Percentiles rank a stretch among this genome's conserved stretches.
These are phyloP conservation scores for Stictocephala bisonia DNA, from an alignment of 2,888 invertebrate species.

Conservation along the genomic window DNA sequence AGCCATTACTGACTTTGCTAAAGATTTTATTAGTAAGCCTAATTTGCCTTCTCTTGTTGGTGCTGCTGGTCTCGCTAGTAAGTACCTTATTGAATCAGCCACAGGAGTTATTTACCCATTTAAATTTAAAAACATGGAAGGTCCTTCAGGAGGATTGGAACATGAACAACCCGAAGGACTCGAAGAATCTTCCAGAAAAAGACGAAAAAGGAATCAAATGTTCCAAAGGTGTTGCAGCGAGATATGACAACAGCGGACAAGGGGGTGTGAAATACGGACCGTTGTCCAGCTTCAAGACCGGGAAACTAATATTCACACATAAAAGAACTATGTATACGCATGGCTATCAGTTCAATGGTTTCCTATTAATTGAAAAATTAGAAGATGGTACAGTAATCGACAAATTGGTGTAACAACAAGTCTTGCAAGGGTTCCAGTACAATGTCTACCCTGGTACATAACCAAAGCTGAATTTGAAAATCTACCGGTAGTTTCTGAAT, in stretches of 20 bases:
- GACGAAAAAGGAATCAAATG: background rate
- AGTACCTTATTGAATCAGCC: background rate
- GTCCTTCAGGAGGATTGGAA: too few relatives aligned
- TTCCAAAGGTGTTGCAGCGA: background rate
- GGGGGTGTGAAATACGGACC: background rate
- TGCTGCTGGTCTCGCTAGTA: background rate
- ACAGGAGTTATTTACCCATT: slow-evolving; percentile 24
- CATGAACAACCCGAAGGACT: too few relatives aligned
- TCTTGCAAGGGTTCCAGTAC: too few relatives aligned
- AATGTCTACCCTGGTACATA: too few relatives aligned
- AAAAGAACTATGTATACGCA: slow-evolving; percentile 2
- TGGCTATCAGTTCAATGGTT: slow-evolving; percentile 18
- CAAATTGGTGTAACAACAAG: too few relatives aligned
- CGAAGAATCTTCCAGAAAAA: too few relatives aligned
- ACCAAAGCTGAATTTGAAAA: too few relatives aligned
- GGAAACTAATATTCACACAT: background rate
- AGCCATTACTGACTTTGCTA: background rate
- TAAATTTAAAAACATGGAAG: too few relatives aligned
- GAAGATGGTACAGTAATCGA: too few relatives aligned
- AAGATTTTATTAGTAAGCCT: slow-evolving; percentile 19
- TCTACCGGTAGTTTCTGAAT: too few relatives aligned
- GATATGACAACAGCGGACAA: background rate
- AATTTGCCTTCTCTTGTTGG: slow-evolving; percentile 32
- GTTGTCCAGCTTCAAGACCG: background rate
- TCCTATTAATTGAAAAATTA: background rate